A percentile compares a stretch with the other conserved stretches of the same genome.
These are phyloP conservation scores for Aleadryas rufinucha DNA, from an alignment of 2,113 vertebrate species.

Conservation along the genomic window DNA sequence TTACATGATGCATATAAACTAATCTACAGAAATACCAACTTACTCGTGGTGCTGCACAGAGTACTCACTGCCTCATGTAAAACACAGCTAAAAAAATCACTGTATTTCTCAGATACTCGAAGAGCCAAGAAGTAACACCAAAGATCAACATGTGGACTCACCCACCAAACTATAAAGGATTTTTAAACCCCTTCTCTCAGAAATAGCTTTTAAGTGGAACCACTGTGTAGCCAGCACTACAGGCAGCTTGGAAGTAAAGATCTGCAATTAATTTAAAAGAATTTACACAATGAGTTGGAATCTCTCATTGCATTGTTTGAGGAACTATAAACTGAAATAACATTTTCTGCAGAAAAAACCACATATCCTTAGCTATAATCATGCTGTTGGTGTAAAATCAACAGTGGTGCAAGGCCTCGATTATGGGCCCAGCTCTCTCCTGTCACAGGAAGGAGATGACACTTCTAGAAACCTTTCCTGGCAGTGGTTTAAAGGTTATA, in stretches of 20 bases:
- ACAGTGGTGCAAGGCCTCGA: background rate
- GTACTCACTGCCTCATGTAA: background rate
- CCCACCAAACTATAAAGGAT: background rate
- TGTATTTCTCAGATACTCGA: background rate
- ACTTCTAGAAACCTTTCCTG: background rate
- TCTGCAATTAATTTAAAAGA: background rate
- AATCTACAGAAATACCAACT: background rate
- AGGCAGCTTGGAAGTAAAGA: background rate
- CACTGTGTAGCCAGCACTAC: background rate
- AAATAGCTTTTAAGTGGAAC: background rate
- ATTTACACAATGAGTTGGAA: background rate
- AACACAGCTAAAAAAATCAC: background rate
- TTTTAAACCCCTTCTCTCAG: background rate
- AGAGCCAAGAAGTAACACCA: background rate
- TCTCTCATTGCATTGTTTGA: background rate
- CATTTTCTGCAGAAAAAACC: background rate
- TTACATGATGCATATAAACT: background rate
- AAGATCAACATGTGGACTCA: background rate
- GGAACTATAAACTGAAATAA: background rate
- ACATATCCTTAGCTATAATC: background rate
- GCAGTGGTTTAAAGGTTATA: background rate
- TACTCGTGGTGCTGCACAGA: background rate
- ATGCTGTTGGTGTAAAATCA: background rate
- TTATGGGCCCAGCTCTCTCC: background rate
- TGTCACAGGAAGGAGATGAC: background rate